Percentiles rank a stretch among this genome's conserved stretches.
phyloP scores from a whole-genome alignment of 2,113 vertebrate genomes.

The Cathartes aura region DNA sequence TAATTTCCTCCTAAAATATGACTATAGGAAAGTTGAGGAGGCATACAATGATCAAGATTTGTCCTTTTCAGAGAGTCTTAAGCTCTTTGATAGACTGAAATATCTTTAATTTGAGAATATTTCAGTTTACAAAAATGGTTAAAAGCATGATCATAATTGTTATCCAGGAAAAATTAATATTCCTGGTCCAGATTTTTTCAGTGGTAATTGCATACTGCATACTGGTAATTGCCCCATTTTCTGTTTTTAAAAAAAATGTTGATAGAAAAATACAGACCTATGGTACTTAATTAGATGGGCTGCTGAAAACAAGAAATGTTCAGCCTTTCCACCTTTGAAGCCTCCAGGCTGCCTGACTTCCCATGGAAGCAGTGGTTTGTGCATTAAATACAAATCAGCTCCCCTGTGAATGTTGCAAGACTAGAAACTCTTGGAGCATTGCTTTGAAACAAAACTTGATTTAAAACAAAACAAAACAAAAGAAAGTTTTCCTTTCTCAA shows the following conservation, averaged over 20 bases:
- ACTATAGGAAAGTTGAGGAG: neutral
- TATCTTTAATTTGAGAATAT: neutral
- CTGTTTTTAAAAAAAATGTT: neutral
- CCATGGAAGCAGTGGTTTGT: neutral
- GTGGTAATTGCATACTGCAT: neutral
- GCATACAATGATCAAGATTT: neutral
- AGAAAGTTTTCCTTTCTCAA: neutral
- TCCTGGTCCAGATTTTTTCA: neutral
- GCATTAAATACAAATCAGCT: neutral
- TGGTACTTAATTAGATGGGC: neutral
- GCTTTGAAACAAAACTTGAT: neutral
- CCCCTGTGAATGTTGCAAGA: neutral
- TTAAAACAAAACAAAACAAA: neutral
- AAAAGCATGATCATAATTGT: neutral
- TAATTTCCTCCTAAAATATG: neutral
- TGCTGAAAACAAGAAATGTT: neutral
- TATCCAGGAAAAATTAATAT: neutral
- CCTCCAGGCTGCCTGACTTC: neutral
- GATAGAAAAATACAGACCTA: neutral
- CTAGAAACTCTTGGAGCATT: neutral
- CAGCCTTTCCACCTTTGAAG: neutral
- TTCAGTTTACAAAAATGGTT: neutral
- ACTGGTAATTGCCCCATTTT: neutral
- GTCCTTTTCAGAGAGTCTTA: neutral
- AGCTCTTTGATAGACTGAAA: neutral